Conservation (phyloP, 2,113 vertebrate genomes). For the Brachypteracias leptosomus region DNA sequence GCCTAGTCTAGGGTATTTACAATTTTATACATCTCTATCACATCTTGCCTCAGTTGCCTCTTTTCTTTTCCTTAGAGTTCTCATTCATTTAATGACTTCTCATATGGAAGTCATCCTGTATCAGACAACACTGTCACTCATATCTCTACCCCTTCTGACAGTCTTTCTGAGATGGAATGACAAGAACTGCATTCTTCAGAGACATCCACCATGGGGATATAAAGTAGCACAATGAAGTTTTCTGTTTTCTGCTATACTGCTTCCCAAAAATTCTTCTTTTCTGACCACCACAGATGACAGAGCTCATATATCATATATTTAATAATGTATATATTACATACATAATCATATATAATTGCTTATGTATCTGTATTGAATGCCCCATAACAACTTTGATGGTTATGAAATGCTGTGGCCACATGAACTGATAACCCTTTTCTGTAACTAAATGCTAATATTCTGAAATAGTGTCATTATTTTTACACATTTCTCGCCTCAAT, state of each 20-base stretch:
- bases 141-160: background rate
- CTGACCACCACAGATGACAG: background rate
- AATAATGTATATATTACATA: background rate
- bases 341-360: background rate
- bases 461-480: background rate
- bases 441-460: background rate
- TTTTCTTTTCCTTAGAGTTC: background rate
- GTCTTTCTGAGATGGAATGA: background rate
- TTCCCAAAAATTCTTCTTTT: background rate
- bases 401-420: background rate
- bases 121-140: background rate
- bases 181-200: background rate
- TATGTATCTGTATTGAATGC: background rate
- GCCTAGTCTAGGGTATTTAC: background rate
- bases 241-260: background rate
- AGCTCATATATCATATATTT: background rate
- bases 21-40: background rate
- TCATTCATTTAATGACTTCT: background rate
- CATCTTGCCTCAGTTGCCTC: background rate
- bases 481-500: background rate
- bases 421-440: background rate
- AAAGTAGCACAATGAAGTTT: background rate
- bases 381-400: background rate
- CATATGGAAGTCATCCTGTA: background rate
- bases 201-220: background rate